Percentiles rank a stretch among this genome's conserved stretches.
Conservation (phyloP, 1,140 invertebrate species). For the Brevipalpus yothersi region DNA sequence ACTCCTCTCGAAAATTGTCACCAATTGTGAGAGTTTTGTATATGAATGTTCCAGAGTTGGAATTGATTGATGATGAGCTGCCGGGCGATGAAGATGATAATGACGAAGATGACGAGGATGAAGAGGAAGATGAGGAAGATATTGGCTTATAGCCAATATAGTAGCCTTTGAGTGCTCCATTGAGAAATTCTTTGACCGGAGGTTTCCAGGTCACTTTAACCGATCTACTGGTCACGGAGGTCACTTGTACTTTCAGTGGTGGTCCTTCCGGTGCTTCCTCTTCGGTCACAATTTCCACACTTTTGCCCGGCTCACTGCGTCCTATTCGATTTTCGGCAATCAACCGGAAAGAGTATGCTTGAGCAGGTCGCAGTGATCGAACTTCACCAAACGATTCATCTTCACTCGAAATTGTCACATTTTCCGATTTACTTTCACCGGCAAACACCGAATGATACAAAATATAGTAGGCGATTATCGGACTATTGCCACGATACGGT, state of each 20-base stretch:
- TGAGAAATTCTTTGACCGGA: slow-evolving; percentile 6
- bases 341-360: slow-evolving; percentile 82
- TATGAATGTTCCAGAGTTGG: background rate
- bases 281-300: slow-evolving; percentile 49
- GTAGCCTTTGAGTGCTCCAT: slow-evolving; percentile 16
- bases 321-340: slow-evolving; percentile 92
- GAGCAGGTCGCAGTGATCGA: slow-evolving; percentile 52
- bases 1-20: slow-evolving; percentile 2
- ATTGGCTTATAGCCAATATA: slow-evolving; percentile 21
- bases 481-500: slow-evolving; percentile 25
- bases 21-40: background rate
- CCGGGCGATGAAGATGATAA: slow-evolving; percentile 20
- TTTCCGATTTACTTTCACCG: slow-evolving; percentile 14
- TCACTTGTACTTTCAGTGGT: slow-evolving; percentile 18
- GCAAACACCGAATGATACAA: slow-evolving; percentile 15
- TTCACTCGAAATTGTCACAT: background rate
- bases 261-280: slow-evolving; percentile 33
- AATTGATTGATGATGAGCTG: too few species aligned
- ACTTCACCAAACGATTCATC: slow-evolving; percentile 17
- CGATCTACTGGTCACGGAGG: slow-evolving; percentile 21
- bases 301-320: slow-evolving; percentile 67
- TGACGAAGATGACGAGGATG: slow-evolving; percentile 15
- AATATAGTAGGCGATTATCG: slow-evolving; percentile 23
- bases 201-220: slow-evolving; percentile 22
- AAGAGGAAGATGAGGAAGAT: too few species aligned